Base-by-base conservation (phyloP, 2,113 vertebrate species). In the Laticauda laticaudata region DNA sequence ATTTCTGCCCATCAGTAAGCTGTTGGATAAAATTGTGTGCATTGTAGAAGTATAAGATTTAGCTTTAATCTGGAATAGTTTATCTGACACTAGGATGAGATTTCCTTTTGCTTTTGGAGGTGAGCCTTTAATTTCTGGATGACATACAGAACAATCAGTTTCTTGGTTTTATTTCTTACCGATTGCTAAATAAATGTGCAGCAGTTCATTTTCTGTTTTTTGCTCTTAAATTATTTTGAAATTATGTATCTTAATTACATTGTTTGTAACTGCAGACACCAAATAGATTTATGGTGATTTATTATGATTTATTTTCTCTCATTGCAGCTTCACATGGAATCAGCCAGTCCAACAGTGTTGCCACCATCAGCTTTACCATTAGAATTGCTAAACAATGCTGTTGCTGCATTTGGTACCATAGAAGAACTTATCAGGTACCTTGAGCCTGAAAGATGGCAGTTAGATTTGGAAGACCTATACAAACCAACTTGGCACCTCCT, bases 381-480 rank as follows among this genome's bases (percentile, higher is more conserved):
- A 89, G 99, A 99, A 92, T 97, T 98, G 55, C 94, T 99, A 59
- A 98, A 98, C 85, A 98, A 98, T 0, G 98, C 98, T 0, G 98
- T 99, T 6, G 96, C 98, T 23, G 98, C 95, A 9, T 98, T 99
- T 12, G 97, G 97, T 92, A 99, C 99, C 0, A 96, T 99, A 97
- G 99, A 99, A 97, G 99, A 99, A 94, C 98, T 99, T n/a, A 98
- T 99, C 97, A 98, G 98, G 54, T 99, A 99, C 92, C 98, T 99
- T 43, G 99, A 99, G 95, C 99, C 99, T 0, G 99, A 99, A 6
- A 97, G 98, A 90, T 99, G 99, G 99, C 99, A 99, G 89, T 95
- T 99, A 96, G 99, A 99, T 95, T 98, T 99, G 97, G 99, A 99
- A 90, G 99, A 99, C 91, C 92, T 99, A 12, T 99, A 99, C 96